A percentile compares a stretch with the other conserved stretches of the same genome.
Conservation (phyloP, 1,140 invertebrate species). For the Lutraria rhynchaena region DNA sequence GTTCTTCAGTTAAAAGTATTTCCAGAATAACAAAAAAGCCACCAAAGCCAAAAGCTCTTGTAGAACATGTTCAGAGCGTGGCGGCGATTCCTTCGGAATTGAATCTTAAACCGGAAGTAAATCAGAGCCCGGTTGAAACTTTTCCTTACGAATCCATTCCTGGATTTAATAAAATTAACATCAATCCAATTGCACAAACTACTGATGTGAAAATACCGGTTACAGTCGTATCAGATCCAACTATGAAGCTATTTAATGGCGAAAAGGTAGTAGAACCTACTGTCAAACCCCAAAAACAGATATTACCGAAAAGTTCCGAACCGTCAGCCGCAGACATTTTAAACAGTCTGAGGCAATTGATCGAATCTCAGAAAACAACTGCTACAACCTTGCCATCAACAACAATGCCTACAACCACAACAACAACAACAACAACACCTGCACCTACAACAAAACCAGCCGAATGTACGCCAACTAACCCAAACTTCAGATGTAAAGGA, state of each 20-base stretch:
- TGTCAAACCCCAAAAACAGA: background rate
- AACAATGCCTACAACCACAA: background rate
- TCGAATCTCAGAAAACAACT: background rate
- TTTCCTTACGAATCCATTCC: no score
- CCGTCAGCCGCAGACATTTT: background rate
- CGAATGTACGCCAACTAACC: conserved; percentile 11
- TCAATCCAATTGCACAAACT: no score
- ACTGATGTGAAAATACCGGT: no score
- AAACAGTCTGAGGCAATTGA: background rate
- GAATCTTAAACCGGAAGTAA: background rate
- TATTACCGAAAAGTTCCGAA: background rate
- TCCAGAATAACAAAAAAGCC: background rate
- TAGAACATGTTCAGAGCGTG: background rate
- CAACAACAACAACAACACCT: background rate
- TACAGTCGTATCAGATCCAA: no score
- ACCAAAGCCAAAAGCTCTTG: background rate
- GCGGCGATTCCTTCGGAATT: background rate
- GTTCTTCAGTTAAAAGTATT: background rate
- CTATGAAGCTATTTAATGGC: background rate
- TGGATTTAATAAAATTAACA: no score
- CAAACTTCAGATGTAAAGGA: conserved; percentile 34
- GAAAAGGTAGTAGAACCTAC: background rate
- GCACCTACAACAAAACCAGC: conserved; percentile 2
- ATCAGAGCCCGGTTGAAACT: no score
- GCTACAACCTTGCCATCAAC: conserved; percentile 7